Percentiles rank a stretch among this genome's conserved stretches.
phyloP scores from a whole-genome alignment of 2,888 invertebrate genomes.

The Graphium colonna region DNA sequence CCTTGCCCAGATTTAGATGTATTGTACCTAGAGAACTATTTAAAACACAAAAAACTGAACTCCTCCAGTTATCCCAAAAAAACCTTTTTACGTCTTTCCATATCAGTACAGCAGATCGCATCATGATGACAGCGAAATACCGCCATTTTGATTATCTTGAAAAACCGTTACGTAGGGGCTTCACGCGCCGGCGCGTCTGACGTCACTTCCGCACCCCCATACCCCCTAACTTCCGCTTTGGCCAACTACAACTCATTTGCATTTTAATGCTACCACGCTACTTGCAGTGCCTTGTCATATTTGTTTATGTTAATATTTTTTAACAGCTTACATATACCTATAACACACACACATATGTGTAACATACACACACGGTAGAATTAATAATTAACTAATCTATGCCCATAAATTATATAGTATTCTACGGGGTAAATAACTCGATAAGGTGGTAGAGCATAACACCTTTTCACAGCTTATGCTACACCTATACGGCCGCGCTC shows the following conservation, averaged over 20 bases:
- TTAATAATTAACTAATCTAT: too few species aligned
- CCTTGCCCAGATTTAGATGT: too few species aligned
- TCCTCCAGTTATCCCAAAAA: too few species aligned
- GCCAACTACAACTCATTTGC: slow-evolving; percentile 18
- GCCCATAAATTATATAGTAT: too few species aligned
- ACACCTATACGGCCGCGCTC: too few species aligned
- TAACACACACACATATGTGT: too few species aligned
- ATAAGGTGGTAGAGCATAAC: too few species aligned
- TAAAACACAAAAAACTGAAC: too few species aligned
- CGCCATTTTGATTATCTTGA: slow-evolving; percentile 13
- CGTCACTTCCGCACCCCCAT: slow-evolving; percentile 36
- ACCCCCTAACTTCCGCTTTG: slow-evolving; percentile 30
- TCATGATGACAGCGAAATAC: slow-evolving; percentile 9
- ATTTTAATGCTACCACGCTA: slow-evolving; percentile 13
- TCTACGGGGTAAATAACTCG: too few species aligned
- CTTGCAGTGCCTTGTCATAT: slow-evolving; percentile 13
- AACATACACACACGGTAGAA: neutral
- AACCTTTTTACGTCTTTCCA: neutral
- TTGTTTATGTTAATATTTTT: slow-evolving; percentile 6
- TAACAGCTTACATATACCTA: neutral
- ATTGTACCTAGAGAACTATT: too few species aligned
- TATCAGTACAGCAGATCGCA: neutral
- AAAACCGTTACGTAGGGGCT: slow-evolving; percentile 24
- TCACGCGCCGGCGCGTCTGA: slow-evolving; percentile 35
- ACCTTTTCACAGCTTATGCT: too few species aligned